A percentile compares a stretch with the other conserved stretches of the same genome.
phyloP scores from a whole-genome alignment of 1,140 invertebrate species.

The Drosophila neocordata region DNA sequence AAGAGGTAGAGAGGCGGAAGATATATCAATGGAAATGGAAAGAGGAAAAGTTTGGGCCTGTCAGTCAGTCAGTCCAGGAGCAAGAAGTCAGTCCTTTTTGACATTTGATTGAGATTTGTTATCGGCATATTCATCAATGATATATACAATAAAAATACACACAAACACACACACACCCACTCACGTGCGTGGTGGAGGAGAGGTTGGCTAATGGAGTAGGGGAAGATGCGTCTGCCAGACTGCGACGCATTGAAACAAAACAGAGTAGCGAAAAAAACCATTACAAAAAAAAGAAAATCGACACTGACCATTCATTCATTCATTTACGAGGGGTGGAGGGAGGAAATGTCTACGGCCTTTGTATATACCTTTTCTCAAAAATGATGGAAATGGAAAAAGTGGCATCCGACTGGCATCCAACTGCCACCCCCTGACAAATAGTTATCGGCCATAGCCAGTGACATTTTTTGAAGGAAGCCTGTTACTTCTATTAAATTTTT shows the following conservation, averaged over 20 bases:
- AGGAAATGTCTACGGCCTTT: slow-evolving; percentile 14
- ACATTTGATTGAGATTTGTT: slow-evolving; percentile 83
- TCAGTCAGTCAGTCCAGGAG: slow-evolving; percentile 38
- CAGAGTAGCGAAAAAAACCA: not conserved
- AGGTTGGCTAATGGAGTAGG: not conserved
- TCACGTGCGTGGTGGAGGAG: not conserved
- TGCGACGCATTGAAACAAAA: slow-evolving; percentile 52
- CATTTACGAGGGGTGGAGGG: too few species aligned
- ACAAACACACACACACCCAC: slow-evolving; percentile 29
- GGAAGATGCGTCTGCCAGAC: slow-evolving; percentile 41
- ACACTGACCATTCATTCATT: slow-evolving; percentile 47
- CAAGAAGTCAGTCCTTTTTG: slow-evolving; percentile 71
- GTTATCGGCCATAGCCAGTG: slow-evolving; percentile 71
- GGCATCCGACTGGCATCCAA: not conserved
- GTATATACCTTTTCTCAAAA: slow-evolving; percentile 3
- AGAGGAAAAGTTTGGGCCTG: not conserved
- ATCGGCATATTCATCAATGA: slow-evolving; percentile 83
- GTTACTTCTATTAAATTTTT: slow-evolving; percentile 72
- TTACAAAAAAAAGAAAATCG: slow-evolving; percentile 1
- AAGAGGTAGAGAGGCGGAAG: slow-evolving; percentile 24
- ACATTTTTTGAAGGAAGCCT: slow-evolving; percentile 65
- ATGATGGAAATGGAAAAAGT: not conserved
- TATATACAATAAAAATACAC: slow-evolving; percentile 81
- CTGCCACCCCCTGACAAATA: slow-evolving; percentile 57
- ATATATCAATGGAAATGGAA: too few species aligned